Evolutionary conservation across 2,113 vertebrate genomes (phyloP), one percentile per base, ranked within the genome.

Genomic region (Heterochromis multidens): DNA sequence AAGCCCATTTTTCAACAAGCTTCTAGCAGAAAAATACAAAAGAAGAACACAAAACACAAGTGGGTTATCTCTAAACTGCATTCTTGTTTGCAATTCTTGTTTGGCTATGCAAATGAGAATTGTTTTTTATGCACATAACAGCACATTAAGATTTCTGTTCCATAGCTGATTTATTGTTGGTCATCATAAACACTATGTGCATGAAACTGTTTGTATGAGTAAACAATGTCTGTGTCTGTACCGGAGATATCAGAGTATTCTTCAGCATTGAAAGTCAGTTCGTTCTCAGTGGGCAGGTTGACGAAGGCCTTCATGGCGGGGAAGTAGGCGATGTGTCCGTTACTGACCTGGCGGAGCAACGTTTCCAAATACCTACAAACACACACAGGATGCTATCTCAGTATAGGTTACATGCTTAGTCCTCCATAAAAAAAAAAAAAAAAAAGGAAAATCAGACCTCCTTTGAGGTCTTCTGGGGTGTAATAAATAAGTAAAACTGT

Each of bases 261-360:
- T 87, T 99, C 99, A 12, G 99, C 99, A 54, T 99, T 99, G 92
- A 99, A 99, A 1, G 98, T 99, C 86, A 99, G 94, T 29, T 99
- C 99, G 86, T 99, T 99, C 95, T 99, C 99, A 1, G 98, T 99
- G 76, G 99, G 99, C 90, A 99, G 96, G 89, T 99, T 99, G 89
- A 99, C 99, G 67, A 99, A 99, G 19, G 99, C 99, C 94, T 99
- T 99, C 99, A 99, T 99, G 77, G 99, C 99, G 16, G 98, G 99
- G 87, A 99, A 99, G 94, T 99, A 99, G 60, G 99, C 99, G 92
- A 99, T 99, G 94, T 99, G 99, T 56, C 98, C 99, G 80, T 99
- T 99, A 93, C 99, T 99, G 88, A 99, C 99, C 96, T 99, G 99
- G 78, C 99, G 96, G 82, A 99, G 96, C 92, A 99, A 95, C 31